Evolutionary conservation across 2,797 vertebrate genomes (phyloP), one percentile per base, ranked within the genome.

Genomic region (Acestrorhynchus altus): DNA sequence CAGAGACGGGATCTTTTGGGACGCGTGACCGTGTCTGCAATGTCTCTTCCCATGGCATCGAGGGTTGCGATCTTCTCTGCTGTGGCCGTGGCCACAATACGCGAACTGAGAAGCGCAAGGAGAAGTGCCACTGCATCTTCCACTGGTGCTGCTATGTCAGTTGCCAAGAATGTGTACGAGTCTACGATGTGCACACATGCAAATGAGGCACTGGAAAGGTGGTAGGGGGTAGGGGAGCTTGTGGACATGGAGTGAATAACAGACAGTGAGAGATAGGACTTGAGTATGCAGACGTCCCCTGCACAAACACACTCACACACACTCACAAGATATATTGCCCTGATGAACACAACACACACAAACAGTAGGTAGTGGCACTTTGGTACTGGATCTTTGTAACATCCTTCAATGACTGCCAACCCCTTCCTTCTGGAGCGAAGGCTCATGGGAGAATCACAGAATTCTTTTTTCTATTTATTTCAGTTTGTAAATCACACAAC

Each of bases 61-160:
- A 99, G 0, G 98, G 98, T 88, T 99, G 98, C 0, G 97, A 99
- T 90, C 93, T 99, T 74, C 94, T 99, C 68, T 99, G 98, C 93
- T 99, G 98, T 10, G 98, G 98, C 7, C 95, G 98, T 0, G 98
- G 98, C 67, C 97, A 98, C 94, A 99, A 98, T 92, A 99, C 97
- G 56, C 91, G 97, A 92, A 98, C 97, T 88, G 97, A 98, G 92
- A 96, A 96, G 39, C 94, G 97, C 78, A 98, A 98, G 76, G 97
- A 99, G 92, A 99, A 98, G 64, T 98, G 97, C 69, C 97, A 98
- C 91, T 99, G 97, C 90, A 95, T 98, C 92, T 99, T 99, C 93
- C 97, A 98, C 93, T 98, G 97, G 97, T 98, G 96, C 92, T 98
- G 96, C 91, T 99, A 98, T 0, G 96, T 98, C 82, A 98, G 97